A percentile compares a stretch with the other conserved stretches of the same genome.
These are phyloP conservation scores for Heliconius cydno DNA, from an alignment of 2,888 invertebrate genomes.

Conservation along the genomic window DNA sequence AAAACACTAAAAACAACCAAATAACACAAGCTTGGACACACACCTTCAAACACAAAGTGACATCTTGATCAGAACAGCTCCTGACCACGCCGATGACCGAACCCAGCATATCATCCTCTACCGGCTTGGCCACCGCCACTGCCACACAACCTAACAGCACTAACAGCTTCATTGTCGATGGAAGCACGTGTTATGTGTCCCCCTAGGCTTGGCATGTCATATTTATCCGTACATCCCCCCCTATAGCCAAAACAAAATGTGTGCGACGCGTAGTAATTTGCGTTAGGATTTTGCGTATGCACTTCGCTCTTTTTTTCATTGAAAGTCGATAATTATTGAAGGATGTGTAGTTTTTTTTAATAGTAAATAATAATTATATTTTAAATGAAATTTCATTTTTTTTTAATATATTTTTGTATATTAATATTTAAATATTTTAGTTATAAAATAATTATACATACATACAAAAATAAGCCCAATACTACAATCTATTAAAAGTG, in stretches of 20 bases:
- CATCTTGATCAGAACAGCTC: constrained; percentile 87
- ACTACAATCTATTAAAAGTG: not conserved
- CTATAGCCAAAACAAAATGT: constrained; percentile 41
- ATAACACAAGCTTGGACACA: constrained; percentile 60
- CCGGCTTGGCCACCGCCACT: constrained; percentile 75
- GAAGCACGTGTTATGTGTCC: constrained; percentile 72
- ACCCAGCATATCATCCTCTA: constrained; percentile 82
- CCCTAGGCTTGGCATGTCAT: constrained; percentile 65
- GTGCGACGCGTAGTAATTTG: constrained; percentile 44
- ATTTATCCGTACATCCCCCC: constrained; percentile 77
- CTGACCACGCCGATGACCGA: constrained; percentile 87
- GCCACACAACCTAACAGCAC: constrained; percentile 79
- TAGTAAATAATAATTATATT: not conserved
- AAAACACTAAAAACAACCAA: not conserved
- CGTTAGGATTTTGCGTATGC: constrained; percentile 19
- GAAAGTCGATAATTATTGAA: constrained; percentile 21
- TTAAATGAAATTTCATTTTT: not conserved
- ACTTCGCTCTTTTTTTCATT: constrained; percentile 16
- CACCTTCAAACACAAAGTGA: constrained; percentile 90
- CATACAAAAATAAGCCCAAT: not conserved
- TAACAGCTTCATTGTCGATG: constrained; percentile 77
- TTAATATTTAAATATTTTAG: too few relatives aligned
- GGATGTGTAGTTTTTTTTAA: too few relatives aligned
- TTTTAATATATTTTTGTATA: not conserved
- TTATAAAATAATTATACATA: not conserved